Evolutionary conservation across 2,888 invertebrate species (phyloP), one percentile per base, ranked within the genome.

Genomic region (Drosophila leonis): DNA sequence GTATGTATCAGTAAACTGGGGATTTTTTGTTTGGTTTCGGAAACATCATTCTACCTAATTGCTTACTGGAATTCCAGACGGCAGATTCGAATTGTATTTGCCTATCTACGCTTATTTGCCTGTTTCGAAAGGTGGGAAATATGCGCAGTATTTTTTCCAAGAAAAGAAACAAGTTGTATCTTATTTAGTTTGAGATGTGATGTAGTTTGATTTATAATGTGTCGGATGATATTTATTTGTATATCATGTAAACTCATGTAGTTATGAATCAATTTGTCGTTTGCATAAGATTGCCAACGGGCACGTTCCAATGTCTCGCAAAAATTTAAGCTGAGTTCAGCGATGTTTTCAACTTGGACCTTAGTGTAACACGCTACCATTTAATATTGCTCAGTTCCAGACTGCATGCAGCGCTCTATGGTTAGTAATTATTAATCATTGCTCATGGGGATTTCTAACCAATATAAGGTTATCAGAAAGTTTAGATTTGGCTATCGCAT

Each of bases 291-390:
- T 54, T 54, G 56, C 67, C 80, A 82, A 83, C 66, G 57, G 74
- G 62, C 83, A 88, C 89, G 87, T 88, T 84, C 76, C 64, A 64
- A 61, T 78, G 89, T 84, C 76, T 75, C 60, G 60, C 29, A 18
- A 62, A 64, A 65, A 57, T 70, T 66, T 54, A 33, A 54, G 84
- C 79, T 84, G 33, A 75, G 44, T 59, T 82, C 79, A 78, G 84
- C 79, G 72, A 49, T 62, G 42, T 71, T 57, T 54, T 60, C 20
- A 33, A 27, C 29, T 66, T 66, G 33, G 44, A 56, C 18, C 69
- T 27, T 57, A 57, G 49, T 64, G 55, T 42, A 52, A 65, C 41
- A 69, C 65, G 56, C 62, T 57, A 69, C n/a, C 31, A 59, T 48
- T 52, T 39, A 27, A 20, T n/a, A 46, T 31, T 49, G 48, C 33